phyloP scores from a whole-genome alignment of 2,888 invertebrate genomes.

The Prosapia bicincta region DNA sequence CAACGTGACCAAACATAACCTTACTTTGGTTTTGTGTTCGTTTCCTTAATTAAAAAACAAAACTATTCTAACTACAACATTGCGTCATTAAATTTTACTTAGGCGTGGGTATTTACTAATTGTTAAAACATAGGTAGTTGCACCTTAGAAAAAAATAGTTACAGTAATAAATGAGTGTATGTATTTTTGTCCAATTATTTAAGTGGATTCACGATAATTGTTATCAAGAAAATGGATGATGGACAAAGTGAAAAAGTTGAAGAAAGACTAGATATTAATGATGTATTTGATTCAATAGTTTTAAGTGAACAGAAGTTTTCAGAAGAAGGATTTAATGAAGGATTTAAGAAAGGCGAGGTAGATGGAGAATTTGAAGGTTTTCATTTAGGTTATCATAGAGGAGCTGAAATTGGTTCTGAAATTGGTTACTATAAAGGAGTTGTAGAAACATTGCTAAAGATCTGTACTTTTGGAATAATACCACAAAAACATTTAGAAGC shows the following conservation, averaged over 20 bases:
- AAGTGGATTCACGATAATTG: too few species aligned
- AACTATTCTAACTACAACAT: too few species aligned
- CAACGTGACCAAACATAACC: too few species aligned
- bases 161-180: too few species aligned
- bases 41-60: too few species aligned
- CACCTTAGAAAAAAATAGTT: too few species aligned
- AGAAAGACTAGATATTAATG: constrained; percentile 49
- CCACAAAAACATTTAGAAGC: constrained; percentile 54
- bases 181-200: too few species aligned
- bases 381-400: constrained; percentile 74
- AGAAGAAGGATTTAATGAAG: constrained; percentile 63
- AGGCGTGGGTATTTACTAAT: too few species aligned
- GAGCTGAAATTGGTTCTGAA: constrained; percentile 70
- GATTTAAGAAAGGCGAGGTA: constrained; percentile 57
- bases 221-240: background rate
- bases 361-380: constrained; percentile 62
- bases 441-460: constrained; percentile 49
- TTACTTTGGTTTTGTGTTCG: too few species aligned
- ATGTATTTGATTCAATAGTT: constrained; percentile 66
- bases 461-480: background rate
- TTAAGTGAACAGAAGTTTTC: constrained; percentile 65
- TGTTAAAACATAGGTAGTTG: too few species aligned
- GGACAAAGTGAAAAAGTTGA: background rate
- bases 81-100: too few species aligned
- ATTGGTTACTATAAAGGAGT: constrained; percentile 70